phyloP scores from a whole-genome alignment of 2,113 vertebrate genomes.

The Eudyptes chrysolophus region DNA sequence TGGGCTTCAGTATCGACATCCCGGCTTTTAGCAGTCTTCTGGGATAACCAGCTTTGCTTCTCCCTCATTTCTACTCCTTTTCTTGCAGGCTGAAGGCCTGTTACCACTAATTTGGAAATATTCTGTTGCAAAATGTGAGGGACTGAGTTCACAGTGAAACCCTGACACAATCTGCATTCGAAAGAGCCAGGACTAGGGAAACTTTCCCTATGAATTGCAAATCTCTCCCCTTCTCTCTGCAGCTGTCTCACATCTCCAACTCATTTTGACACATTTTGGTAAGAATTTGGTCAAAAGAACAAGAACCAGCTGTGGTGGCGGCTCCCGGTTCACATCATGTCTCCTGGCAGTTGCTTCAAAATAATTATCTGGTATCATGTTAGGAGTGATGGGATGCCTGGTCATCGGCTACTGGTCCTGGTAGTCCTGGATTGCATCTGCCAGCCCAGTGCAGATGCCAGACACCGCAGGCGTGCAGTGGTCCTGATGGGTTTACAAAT shows the following conservation, averaged over 20 bases:
- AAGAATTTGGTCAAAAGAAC: background rate
- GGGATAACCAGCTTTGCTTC: background rate
- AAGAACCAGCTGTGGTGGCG: background rate
- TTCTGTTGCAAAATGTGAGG: background rate
- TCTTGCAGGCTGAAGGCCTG: background rate
- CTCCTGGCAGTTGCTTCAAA: background rate
- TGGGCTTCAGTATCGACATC: background rate
- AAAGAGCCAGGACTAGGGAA: background rate
- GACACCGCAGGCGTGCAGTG: background rate
- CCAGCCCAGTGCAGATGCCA: background rate
- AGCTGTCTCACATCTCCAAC: background rate
- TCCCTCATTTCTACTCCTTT: background rate
- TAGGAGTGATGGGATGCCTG: background rate
- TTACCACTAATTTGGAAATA: background rate
- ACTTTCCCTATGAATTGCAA: background rate
- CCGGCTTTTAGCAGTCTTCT: background rate
- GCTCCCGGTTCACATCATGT: fast-evolving
- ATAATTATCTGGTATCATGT: background rate
- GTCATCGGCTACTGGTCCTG: background rate
- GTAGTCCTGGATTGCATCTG: background rate
- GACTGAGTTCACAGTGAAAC: background rate
- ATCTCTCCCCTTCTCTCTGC: background rate
- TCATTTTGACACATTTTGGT: background rate
- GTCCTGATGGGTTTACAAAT: background rate
- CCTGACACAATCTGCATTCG: background rate